Conservation (phyloP, 2,113 vertebrate species). For the Alligator mississippiensis region DNA sequence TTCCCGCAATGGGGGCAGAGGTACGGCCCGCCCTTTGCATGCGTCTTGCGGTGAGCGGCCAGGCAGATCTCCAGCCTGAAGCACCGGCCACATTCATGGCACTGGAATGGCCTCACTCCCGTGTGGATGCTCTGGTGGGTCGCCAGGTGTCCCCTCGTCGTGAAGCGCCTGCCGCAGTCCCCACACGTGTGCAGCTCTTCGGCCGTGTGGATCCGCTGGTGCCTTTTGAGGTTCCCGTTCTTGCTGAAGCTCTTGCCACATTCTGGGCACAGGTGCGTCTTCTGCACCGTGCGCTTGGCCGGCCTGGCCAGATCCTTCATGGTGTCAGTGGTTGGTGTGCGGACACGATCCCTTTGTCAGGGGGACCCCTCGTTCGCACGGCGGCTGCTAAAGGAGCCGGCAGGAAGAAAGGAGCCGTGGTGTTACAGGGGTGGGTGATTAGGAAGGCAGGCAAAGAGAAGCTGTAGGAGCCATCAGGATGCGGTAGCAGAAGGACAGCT, state of each 20-base stretch:
- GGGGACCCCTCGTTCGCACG: accelerated
- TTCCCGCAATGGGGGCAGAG: not conserved
- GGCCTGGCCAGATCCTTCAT: not conserved
- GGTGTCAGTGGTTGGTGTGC: not conserved
- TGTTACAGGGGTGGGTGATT: accelerated
- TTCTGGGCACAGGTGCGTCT: not conserved
- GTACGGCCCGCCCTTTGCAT: not conserved
- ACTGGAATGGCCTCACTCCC: slow-evolving; percentile 3
- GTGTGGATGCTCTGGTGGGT: slow-evolving; percentile 26
- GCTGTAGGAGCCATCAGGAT: not conserved
- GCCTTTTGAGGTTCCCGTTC: slow-evolving; percentile 18
- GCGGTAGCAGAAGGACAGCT: not conserved
- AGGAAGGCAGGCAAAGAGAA: not conserved
- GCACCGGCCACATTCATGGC: not conserved
- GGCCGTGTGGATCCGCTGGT: not conserved
- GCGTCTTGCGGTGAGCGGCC: slow-evolving; percentile 4
- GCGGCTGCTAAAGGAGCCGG: not conserved
- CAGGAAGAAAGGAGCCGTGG: not conserved
- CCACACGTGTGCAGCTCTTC: not conserved
- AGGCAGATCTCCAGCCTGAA: slow-evolving; percentile 14
- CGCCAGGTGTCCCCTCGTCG: not conserved
- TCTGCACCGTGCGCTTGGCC: accelerated
- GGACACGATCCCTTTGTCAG: not conserved
- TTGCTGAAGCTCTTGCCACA: slow-evolving; percentile 27
- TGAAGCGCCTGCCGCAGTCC: not conserved